A percentile compares a stretch with the other conserved stretches of the same genome.
Conservation (phyloP, 2,797 vertebrate genomes). For the Xerus rutilus region DNA sequence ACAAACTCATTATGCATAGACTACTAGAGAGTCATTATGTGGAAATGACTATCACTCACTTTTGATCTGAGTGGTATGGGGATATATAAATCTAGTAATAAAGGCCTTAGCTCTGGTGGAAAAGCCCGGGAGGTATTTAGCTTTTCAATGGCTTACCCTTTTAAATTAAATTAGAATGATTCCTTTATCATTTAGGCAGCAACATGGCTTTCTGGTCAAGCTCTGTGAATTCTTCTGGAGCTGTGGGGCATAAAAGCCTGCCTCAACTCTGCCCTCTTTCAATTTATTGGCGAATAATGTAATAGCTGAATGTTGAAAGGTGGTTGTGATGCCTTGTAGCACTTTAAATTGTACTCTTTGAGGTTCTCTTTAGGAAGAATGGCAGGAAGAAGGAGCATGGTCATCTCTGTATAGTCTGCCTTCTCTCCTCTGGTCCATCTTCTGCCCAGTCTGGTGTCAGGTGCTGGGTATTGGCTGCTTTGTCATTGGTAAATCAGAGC, state of each 20-base stretch:
- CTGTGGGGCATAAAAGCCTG: constrained; percentile 36
- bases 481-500: background rate
- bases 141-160: constrained; percentile 38
- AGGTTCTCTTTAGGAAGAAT: background rate
- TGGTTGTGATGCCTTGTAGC: background rate
- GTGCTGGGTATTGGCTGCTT: background rate
- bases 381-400: background rate
- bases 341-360: background rate
- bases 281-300: constrained; percentile 49
- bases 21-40: constrained; percentile 69
- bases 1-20: constrained; percentile 75
- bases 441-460: background rate
- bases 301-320: background rate
- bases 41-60: constrained; percentile 70
- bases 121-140: constrained; percentile 67
- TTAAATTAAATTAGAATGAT: constrained; percentile 80
- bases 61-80: constrained; percentile 71
- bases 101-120: constrained; percentile 65
- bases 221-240: constrained; percentile 65
- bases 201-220: constrained; percentile 64
- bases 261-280: constrained; percentile 29
- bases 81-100: constrained; percentile 70
- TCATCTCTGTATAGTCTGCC: background rate
- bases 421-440: background rate
- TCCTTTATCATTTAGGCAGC: constrained; percentile 72